phyloP scores from a whole-genome alignment of 92 coral and sea anemone species.

The Epizoanthus stellaris region DNA sequence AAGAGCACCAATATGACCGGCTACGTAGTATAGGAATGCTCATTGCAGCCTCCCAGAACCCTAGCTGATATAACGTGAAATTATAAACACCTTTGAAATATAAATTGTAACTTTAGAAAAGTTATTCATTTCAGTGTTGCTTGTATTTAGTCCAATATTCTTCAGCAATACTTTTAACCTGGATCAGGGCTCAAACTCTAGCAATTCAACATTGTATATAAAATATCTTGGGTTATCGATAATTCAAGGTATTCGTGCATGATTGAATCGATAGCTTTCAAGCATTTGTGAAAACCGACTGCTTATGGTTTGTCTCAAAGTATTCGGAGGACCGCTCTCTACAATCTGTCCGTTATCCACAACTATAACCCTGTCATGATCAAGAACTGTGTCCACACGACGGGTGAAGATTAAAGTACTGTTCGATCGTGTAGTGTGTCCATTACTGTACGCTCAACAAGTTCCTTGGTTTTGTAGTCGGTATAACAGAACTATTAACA shows the following conservation, averaged over 20 bases:
- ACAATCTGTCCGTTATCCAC: background rate
- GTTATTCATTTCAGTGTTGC: no score
- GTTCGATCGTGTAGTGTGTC: background rate
- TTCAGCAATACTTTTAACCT: no score
- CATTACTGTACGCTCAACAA: background rate
- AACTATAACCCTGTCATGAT: background rate
- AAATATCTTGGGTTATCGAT: background rate
- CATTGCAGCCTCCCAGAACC: no score
- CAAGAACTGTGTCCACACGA: constrained; percentile 8
- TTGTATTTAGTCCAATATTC: no score
- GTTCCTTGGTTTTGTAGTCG: background rate
- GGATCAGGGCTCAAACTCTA: no score
- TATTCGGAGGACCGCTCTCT: background rate
- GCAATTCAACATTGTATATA: no score
- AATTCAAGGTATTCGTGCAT: background rate
- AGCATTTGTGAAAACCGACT: constrained; percentile 15
- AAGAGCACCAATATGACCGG: no score
- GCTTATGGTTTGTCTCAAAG: background rate
- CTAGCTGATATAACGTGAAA: no score
- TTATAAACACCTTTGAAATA: no score
- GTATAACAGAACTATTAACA: background rate
- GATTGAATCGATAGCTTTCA: background rate
- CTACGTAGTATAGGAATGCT: no score
- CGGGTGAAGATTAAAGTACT: background rate
- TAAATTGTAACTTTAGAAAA: no score